phyloP scores from a whole-genome alignment of 2,888 invertebrate species.

The Chrysina gloriosa region DNA sequence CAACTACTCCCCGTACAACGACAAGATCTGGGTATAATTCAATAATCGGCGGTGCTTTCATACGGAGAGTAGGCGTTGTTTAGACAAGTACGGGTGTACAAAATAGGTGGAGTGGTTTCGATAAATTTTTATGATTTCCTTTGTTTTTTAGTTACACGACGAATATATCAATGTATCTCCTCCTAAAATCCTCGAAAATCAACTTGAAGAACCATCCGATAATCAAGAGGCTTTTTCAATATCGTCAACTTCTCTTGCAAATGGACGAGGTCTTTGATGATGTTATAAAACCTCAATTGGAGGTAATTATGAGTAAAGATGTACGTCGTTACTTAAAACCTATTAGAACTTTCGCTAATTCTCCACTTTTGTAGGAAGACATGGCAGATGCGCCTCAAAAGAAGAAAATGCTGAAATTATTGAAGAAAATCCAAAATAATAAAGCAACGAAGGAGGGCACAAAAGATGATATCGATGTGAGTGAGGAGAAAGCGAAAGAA shows the following conservation, averaged over 20 bases:
- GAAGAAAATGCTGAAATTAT: slow-evolving; percentile 65
- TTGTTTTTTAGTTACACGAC: slow-evolving; percentile 80
- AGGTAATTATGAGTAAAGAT: slow-evolving; percentile 67
- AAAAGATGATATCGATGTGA: slow-evolving; percentile 14
- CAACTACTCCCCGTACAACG: too few species aligned
- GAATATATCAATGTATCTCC: slow-evolving; percentile 87
- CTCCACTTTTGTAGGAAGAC: neutral
- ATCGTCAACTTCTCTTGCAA: slow-evolving; percentile 80
- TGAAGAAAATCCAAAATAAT: slow-evolving; percentile 51
- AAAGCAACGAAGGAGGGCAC: slow-evolving; percentile 3
- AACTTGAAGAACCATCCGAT: slow-evolving; percentile 89
- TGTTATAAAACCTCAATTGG: slow-evolving; percentile 76
- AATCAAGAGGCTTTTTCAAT: slow-evolving; percentile 84
- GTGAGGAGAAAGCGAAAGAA: slow-evolving; percentile 29
- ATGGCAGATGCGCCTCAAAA: slow-evolving; percentile 49
- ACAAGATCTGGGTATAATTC: too few species aligned
- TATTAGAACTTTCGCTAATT: too few species aligned
- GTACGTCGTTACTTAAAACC: neutral
- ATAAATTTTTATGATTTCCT: too few species aligned
- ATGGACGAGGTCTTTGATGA: slow-evolving; percentile 77
- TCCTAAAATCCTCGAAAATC: slow-evolving; percentile 81
- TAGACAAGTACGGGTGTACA: too few species aligned
- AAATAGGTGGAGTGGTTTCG: too few species aligned
- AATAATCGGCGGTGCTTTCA: too few species aligned
- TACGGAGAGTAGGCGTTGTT: too few species aligned